These are phyloP conservation scores for Drosophila kanapiae DNA, from an alignment of 1,140 invertebrate species.

Conservation along the genomic window DNA sequence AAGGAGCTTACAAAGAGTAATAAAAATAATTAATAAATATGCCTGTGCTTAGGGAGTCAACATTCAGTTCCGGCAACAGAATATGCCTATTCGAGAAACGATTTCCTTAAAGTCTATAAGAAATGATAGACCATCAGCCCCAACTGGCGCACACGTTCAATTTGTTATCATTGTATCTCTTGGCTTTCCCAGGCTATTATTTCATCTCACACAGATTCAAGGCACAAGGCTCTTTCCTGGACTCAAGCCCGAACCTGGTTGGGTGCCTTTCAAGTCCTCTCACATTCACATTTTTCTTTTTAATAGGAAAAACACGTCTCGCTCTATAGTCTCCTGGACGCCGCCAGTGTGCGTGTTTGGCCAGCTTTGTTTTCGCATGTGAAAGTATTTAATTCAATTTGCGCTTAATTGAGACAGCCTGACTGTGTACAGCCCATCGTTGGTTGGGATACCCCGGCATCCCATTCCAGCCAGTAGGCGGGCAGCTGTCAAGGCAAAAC, in stretches of 20 bases:
- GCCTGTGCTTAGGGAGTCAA: too few relatives aligned
- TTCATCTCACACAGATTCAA: conserved; percentile 39
- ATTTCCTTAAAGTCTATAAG: background rate
- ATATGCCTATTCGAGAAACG: background rate
- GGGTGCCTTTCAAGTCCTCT: conserved; percentile 23
- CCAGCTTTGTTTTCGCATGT: conserved; percentile 64
- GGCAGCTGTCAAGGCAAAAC: conserved; percentile 57
- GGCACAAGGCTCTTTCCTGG: background rate
- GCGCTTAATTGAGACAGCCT: conserved; percentile 63
- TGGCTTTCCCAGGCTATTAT: conserved; percentile 27
- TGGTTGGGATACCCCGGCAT: conserved; percentile 9
- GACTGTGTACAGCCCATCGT: conserved; percentile 40
- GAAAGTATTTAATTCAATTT: conserved; percentile 71
- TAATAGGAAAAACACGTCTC: conserved; percentile 53
- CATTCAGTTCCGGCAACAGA: too few relatives aligned
- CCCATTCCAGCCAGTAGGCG: conserved; percentile 33
- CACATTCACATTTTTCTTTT: conserved; percentile 46
- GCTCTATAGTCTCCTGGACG: conserved; percentile 21
- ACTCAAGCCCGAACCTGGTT: background rate
- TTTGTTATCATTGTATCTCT: conserved; percentile 44
- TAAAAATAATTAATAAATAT: background rate
- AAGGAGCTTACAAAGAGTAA: background rate
- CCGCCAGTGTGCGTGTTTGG: conserved; percentile 46
- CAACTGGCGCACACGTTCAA: conserved; percentile 16
- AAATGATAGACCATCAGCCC: conserved; percentile 5